Conservation (phyloP, 2,113 vertebrate genomes). For the Rhabdomys dilectus region DNA sequence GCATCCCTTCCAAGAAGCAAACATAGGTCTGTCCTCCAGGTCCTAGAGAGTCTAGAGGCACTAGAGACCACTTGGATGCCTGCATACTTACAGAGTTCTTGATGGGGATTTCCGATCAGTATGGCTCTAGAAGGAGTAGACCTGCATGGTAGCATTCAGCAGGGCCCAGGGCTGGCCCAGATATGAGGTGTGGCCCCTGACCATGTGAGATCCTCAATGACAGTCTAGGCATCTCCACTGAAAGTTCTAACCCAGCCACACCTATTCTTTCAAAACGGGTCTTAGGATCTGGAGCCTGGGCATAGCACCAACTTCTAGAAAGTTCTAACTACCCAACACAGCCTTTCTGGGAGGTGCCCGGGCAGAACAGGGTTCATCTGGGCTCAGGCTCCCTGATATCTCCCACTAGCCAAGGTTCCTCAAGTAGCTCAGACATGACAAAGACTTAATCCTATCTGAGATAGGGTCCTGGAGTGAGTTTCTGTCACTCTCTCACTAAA, state of each 20-base stretch:
- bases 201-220: neutral
- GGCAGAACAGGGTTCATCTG: neutral
- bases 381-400: neutral
- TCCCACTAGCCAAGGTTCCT: neutral
- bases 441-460: neutral
- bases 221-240: neutral
- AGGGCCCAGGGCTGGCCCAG: neutral
- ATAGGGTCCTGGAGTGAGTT: neutral
- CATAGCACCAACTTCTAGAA: neutral
- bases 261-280: neutral
- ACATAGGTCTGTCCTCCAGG: neutral
- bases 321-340: neutral
- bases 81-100: neutral
- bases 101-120: neutral
- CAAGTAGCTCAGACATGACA: neutral
- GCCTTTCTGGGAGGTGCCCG: neutral
- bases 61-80: neutral
- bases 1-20: neutral
- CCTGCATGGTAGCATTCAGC: neutral
- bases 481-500: neutral
- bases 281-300: neutral
- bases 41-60: neutral
- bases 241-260: neutral
- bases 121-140: neutral
- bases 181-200: no score